A percentile compares a stretch with the other conserved stretches of the same genome.
Evolutionary conservation across 2,113 vertebrate genomes (phyloP).

Genomic region (Epinephelus fuscoguttatus): DNA sequence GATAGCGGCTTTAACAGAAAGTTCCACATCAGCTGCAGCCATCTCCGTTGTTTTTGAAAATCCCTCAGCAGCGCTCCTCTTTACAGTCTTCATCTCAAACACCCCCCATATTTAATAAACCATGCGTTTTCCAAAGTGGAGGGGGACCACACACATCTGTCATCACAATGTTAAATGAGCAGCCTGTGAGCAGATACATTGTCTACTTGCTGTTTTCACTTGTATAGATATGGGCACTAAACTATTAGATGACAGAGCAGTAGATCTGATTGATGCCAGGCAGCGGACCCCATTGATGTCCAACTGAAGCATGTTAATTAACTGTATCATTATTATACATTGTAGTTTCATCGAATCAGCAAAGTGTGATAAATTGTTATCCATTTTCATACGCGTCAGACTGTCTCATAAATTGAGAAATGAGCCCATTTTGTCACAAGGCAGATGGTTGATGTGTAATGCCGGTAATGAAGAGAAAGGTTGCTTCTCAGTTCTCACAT

Average conservation of each 20-base stretch:
- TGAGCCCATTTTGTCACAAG: slow-evolving; percentile 30
- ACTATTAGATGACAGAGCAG: slow-evolving; percentile 4
- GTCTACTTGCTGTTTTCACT: not conserved
- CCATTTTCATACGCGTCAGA: slow-evolving; percentile 26
- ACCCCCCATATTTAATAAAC: not conserved
- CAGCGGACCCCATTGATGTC: slow-evolving; percentile 13
- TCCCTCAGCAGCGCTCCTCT: too few species aligned
- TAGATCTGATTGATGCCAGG: slow-evolving; percentile 36
- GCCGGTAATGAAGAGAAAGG: slow-evolving; percentile 30
- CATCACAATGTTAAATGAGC: not conserved
- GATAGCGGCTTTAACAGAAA: too few species aligned
- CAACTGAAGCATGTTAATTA: slow-evolving; percentile 32
- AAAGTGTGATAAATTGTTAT: slow-evolving; percentile 49
- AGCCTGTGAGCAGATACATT: slow-evolving; percentile 3
- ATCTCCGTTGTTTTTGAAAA: too few species aligned
- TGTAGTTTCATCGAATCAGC: slow-evolving; percentile 26
- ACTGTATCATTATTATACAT: slow-evolving; percentile 22
- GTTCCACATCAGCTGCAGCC: too few species aligned
- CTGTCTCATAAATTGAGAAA: slow-evolving; percentile 39
- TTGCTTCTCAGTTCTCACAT: slow-evolving; percentile 16
- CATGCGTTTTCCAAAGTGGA: too few species aligned
- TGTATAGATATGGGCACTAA: not conserved
- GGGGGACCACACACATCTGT: too few species aligned
- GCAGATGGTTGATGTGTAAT: slow-evolving; percentile 1
- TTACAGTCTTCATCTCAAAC: too few species aligned